These are phyloP conservation scores for Himalopsyche kuldschensis DNA, from an alignment of 2,888 invertebrate species.

Conservation along the genomic window DNA sequence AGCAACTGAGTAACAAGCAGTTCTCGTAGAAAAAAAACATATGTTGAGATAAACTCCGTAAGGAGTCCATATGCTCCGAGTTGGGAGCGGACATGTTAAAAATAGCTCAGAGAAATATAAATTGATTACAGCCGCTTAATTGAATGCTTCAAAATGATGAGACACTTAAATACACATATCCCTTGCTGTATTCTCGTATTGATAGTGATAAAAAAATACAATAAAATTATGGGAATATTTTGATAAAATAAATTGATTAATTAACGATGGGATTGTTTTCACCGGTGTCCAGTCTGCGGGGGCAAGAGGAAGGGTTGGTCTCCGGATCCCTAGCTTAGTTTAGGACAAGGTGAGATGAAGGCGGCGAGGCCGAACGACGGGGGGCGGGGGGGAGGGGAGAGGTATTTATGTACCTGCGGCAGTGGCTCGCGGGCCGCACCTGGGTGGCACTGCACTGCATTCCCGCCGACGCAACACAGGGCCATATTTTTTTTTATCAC, in stretches of 20 bases:
- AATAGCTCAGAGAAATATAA: no score
- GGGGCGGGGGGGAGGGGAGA: background rate
- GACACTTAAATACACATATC: no score
- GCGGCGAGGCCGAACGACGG: no score
- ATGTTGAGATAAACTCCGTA: no score
- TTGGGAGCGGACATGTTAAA: no score
- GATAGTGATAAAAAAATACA: no score
- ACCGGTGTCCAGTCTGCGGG: background rate
- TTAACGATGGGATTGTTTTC: background rate
- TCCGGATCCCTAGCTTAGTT: background rate
- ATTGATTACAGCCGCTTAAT: no score
- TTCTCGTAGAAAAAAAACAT: no score
- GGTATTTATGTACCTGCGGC: background rate
- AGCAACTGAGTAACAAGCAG: no score
- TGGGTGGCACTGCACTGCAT: background rate
- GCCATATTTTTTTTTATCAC: background rate
- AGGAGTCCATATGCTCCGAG: no score
- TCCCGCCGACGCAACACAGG: background rate
- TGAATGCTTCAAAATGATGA: no score
- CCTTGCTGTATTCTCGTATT: no score
- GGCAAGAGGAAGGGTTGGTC: background rate
- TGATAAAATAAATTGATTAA: background rate
- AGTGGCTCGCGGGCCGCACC: background rate
- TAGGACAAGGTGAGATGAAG: background rate
- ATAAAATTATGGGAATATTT: background rate